Evolutionary conservation across 2,888 invertebrate species (phyloP).

Genomic region (Morpho helenor): DNA sequence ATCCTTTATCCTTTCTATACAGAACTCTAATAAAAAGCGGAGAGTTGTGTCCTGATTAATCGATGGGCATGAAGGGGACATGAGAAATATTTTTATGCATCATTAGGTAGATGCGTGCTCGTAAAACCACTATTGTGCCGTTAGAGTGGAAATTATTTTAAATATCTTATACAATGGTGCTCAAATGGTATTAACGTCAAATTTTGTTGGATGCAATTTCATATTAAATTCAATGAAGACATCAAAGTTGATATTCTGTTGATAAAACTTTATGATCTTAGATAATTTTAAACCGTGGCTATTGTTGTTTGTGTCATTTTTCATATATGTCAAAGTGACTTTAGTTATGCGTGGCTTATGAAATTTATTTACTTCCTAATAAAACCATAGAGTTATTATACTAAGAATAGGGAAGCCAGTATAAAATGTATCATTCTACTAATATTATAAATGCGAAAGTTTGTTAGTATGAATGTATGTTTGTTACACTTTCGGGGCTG

Average conservation of each 20-base stretch:
- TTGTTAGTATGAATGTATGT: too few relatives aligned
- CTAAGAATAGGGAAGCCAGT: too few relatives aligned
- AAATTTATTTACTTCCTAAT: too few relatives aligned
- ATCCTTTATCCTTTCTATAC: not conserved
- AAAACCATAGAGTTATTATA: too few relatives aligned
- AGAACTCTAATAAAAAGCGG: constrained; percentile 21
- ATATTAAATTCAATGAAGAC: constrained; percentile 6
- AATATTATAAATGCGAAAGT: too few relatives aligned
- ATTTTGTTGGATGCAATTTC: constrained; percentile 12
- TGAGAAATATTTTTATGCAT: constrained; percentile 73
- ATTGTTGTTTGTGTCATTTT: too few relatives aligned
- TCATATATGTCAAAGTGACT: too few relatives aligned
- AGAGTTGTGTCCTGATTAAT: constrained; percentile 67
- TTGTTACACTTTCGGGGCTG: too few relatives aligned
- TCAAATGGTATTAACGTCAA: constrained; percentile 15
- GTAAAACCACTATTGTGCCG: constrained; percentile 30
- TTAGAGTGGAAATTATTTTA: constrained; percentile 15
- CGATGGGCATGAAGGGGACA: constrained; percentile 64
- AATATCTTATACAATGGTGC: constrained; percentile 14
- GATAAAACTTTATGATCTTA: not conserved
- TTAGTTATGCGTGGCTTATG: too few relatives aligned
- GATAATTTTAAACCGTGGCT: too few relatives aligned
- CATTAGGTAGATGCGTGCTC: constrained; percentile 52
- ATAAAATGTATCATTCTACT: too few relatives aligned
- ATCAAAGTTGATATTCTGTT: not conserved